A percentile compares a stretch with the other conserved stretches of the same genome.
Evolutionary conservation across 2,888 invertebrate genomes (phyloP).

Genomic region (Hipparchia sbordonii): DNA sequence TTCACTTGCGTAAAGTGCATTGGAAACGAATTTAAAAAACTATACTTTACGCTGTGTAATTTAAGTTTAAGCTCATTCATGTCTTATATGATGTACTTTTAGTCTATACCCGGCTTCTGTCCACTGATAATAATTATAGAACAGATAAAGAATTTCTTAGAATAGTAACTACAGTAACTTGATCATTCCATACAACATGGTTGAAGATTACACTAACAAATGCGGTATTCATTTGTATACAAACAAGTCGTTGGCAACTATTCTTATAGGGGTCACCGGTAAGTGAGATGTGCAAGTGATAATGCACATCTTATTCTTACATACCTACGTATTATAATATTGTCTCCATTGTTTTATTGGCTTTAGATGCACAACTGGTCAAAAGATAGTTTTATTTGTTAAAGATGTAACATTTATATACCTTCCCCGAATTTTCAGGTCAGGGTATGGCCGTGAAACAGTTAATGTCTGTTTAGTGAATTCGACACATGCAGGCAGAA

Average conservation of each 20-base stretch:
- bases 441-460: conserved; percentile 81
- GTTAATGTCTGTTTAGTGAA: conserved; percentile 80
- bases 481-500: conserved; percentile 82
- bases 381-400: not conserved
- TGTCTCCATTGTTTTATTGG: not conserved
- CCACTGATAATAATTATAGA: conserved; percentile 53
- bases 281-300: conserved; percentile 7
- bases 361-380: not conserved
- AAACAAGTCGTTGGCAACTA: conserved; percentile 30
- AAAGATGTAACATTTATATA: conserved; percentile 41
- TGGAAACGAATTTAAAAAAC: conserved; percentile 4
- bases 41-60: not conserved
- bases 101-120: conserved; percentile 42
- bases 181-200: conserved; percentile 32
- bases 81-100: conserved; percentile 37
- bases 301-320: conserved; percentile 3
- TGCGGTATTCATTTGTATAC: conserved; percentile 28
- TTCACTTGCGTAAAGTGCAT: conserved; percentile 35
- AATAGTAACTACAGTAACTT: conserved; percentile 51
- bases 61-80: conserved; percentile 32
- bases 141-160: conserved; percentile 64
- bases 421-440: conserved; percentile 72
- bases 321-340: too few species aligned
- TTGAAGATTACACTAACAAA: conserved; percentile 24
- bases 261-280: conserved; percentile 18